Percentiles rank a stretch among this genome's conserved stretches.
phyloP scores from a whole-genome alignment of 1,140 invertebrate genomes.

The Megalopta genalis region DNA sequence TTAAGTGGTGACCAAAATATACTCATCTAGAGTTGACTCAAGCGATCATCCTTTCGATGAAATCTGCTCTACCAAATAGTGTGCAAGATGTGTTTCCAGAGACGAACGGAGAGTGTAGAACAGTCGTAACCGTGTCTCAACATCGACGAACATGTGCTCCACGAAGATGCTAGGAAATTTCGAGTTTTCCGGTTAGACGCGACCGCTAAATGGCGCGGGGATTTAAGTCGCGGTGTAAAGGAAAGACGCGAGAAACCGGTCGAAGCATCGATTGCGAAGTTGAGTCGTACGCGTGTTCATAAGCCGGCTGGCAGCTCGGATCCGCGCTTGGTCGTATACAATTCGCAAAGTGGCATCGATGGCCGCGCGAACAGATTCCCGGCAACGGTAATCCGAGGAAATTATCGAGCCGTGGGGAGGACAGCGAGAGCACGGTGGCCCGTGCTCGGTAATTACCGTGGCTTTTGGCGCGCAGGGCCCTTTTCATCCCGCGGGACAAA shows the following conservation, averaged over 20 bases:
- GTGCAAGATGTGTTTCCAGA: too few species aligned
- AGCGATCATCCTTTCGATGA: too few species aligned
- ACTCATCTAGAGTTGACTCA: too few species aligned
- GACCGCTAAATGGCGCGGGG: too few species aligned
- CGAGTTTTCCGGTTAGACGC: too few species aligned
- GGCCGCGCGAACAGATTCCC: slow-evolving; percentile 8
- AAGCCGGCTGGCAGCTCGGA: background rate
- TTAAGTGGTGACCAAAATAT: too few species aligned
- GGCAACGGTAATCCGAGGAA: slow-evolving; percentile 11
- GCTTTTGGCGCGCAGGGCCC: slow-evolving; percentile 44
- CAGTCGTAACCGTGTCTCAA: too few species aligned
- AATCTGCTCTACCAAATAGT: too few species aligned
- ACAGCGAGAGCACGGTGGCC: slow-evolving; percentile 17
- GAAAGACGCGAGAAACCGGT: background rate
- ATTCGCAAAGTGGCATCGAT: background rate
- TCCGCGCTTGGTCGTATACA: background rate
- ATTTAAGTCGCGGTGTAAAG: too few species aligned
- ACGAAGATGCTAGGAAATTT: too few species aligned
- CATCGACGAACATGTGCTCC: too few species aligned
- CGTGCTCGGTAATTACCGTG: slow-evolving; percentile 47
- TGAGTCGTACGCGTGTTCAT: slow-evolving; percentile 1
- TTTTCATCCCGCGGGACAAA: slow-evolving; percentile 62
- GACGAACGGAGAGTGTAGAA: too few species aligned
- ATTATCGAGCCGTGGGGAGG: background rate
- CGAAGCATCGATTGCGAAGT: background rate